phyloP scores from a whole-genome alignment of 2,797 vertebrate species.

The Melanotaenia parkinsoni region DNA sequence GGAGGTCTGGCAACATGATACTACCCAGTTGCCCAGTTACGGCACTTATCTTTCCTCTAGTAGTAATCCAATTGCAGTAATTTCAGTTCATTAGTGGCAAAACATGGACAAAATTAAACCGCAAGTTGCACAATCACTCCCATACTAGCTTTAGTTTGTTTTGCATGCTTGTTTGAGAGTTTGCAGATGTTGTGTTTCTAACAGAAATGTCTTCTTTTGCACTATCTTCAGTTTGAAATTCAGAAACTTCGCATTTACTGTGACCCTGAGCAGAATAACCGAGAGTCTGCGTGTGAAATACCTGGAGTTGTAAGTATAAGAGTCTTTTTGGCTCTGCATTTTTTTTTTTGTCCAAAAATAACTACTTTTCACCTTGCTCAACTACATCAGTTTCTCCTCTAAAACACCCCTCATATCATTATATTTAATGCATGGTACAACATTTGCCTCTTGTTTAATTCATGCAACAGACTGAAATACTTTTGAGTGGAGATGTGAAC shows the following conservation, averaged over 20 bases:
- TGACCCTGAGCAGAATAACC: slow-evolving; percentile 94
- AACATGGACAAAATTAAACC: slow-evolving; percentile 44
- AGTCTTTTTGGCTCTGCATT: not conserved
- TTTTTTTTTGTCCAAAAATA: slow-evolving; percentile 32
- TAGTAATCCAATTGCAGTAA: slow-evolving; percentile 32
- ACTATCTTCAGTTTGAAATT: slow-evolving; percentile 89
- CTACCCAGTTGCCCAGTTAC: slow-evolving; percentile 24
- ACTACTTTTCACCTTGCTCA: slow-evolving; percentile 44
- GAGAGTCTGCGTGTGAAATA: slow-evolving; percentile 97
- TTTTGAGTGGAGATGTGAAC: slow-evolving; percentile 30
- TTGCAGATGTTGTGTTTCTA: slow-evolving; percentile 14
- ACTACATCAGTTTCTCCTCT: slow-evolving; percentile 48
- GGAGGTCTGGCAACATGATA: slow-evolving; percentile 61
- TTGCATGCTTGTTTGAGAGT: slow-evolving; percentile 19
- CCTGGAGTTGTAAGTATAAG: slow-evolving; percentile 92
- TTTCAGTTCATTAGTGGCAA: slow-evolving; percentile 47
- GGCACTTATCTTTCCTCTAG: slow-evolving; percentile 39
- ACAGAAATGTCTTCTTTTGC: slow-evolving; percentile 4
- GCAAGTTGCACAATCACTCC: slow-evolving; percentile 35
- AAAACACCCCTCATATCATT: not conserved
- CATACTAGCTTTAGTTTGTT: slow-evolving; percentile 20
- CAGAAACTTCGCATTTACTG: slow-evolving; percentile 98
- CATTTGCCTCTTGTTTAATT: slow-evolving; percentile 10
- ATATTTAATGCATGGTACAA: slow-evolving; percentile 1
- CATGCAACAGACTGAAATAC: slow-evolving; percentile 1